These are phyloP conservation scores for Myrmecobius fasciatus DNA, from an alignment of 2,113 vertebrate genomes.

Conservation along the genomic window DNA sequence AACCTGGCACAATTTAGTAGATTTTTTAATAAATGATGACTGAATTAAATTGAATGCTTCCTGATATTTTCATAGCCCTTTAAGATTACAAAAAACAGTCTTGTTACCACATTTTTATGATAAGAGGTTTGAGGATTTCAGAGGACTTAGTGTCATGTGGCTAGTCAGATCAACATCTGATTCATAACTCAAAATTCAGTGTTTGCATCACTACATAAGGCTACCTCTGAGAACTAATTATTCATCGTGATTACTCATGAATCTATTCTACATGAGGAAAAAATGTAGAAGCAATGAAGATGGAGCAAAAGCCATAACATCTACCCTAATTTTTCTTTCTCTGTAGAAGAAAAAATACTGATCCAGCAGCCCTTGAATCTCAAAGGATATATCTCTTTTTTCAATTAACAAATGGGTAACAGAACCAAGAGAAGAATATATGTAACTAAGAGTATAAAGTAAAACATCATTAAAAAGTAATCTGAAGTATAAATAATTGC, in stretches of 20 bases:
- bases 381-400: slow-evolving; percentile 32
- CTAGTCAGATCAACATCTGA: neutral
- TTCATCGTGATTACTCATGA: neutral
- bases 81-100: neutral
- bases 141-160: neutral
- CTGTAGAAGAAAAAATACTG: neutral
- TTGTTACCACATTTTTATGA: neutral
- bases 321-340: neutral
- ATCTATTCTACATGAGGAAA: neutral
- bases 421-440: no score
- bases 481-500: neutral
- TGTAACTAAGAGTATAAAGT: neutral
- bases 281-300: neutral
- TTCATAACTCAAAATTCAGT: neutral
- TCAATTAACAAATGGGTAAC: slow-evolving; percentile 18
- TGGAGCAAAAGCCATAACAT: neutral
- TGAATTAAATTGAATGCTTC: neutral
- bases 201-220: neutral
- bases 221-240: neutral
- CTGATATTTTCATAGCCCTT: neutral
- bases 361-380: neutral
- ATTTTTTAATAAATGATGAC: neutral
- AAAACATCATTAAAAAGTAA: neutral
- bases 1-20: neutral
- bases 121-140: neutral